phyloP scores from a whole-genome alignment of 2,113 vertebrate genomes.

The Lasiurus borealis region DNA sequence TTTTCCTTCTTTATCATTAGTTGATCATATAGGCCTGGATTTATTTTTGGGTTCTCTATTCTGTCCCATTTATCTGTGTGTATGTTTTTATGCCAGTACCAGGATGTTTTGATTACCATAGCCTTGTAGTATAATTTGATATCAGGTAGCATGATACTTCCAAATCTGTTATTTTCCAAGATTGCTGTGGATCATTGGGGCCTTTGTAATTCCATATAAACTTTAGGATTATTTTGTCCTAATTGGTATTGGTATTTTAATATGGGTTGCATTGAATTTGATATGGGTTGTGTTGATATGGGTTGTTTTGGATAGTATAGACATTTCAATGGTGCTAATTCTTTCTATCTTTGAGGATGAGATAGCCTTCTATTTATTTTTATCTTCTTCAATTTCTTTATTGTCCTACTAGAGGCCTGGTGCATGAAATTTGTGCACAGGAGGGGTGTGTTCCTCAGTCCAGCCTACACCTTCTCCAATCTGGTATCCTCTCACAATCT shows the following conservation, averaged over 20 bases:
- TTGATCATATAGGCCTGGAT: neutral
- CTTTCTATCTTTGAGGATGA: neutral
- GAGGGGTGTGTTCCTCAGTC: too few relatives aligned
- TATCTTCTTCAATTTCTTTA: neutral
- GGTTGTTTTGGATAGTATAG: neutral
- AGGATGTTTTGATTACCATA: neutral
- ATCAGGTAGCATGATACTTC: neutral
- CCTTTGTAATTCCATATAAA: neutral
- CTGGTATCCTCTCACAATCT: too few relatives aligned
- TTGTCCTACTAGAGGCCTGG: neutral
- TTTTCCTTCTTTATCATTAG: neutral
- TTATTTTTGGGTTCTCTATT: neutral
- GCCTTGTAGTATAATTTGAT: neutral
- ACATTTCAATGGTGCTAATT: neutral
- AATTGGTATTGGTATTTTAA: neutral
- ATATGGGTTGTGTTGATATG: neutral
- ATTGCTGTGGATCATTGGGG: neutral
- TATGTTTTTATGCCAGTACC: neutral
- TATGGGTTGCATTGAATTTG: neutral
- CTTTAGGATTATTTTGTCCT: neutral
- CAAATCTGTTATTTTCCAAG: neutral
- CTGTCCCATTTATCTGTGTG: neutral
- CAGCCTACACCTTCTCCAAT: too few relatives aligned
- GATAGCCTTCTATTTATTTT: neutral
- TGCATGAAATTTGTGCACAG: too few relatives aligned